Evolutionary conservation across 2,888 invertebrate species (phyloP).

Genomic region (Neocrepidodera transversa): DNA sequence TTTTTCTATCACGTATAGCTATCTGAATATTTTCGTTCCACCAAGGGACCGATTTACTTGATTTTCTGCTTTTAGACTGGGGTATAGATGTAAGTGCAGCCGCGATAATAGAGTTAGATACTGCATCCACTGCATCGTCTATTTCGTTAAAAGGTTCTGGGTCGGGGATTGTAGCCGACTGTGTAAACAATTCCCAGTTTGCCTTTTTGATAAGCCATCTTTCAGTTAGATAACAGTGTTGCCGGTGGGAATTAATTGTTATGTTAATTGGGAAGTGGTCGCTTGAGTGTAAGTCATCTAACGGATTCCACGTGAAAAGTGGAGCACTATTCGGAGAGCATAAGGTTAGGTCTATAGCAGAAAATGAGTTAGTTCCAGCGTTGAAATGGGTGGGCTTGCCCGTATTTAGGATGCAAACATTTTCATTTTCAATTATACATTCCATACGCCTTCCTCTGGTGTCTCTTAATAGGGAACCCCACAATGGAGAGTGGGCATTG

Average conservation of each 20-base stretch:
- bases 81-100: no score
- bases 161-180: no score
- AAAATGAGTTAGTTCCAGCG: background rate
- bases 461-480: background rate
- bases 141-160: no score
- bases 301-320: background rate
- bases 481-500: background rate
- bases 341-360: slow-evolving; percentile 3
- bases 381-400: slow-evolving; percentile 11
- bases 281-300: background rate
- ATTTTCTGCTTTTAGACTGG: no score
- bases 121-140: no score
- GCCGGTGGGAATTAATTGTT: background rate
- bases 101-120: no score
- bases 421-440: background rate
- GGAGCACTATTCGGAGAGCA: background rate
- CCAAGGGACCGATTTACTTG: no score
- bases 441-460: background rate
- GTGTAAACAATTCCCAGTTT: background rate
- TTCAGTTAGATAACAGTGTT: background rate
- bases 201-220: background rate
- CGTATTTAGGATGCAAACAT: background rate
- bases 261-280: background rate
- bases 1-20: no score
- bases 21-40: no score